phyloP scores from a whole-genome alignment of 2,888 invertebrate genomes.

The Adelognathus sp. region DNA sequence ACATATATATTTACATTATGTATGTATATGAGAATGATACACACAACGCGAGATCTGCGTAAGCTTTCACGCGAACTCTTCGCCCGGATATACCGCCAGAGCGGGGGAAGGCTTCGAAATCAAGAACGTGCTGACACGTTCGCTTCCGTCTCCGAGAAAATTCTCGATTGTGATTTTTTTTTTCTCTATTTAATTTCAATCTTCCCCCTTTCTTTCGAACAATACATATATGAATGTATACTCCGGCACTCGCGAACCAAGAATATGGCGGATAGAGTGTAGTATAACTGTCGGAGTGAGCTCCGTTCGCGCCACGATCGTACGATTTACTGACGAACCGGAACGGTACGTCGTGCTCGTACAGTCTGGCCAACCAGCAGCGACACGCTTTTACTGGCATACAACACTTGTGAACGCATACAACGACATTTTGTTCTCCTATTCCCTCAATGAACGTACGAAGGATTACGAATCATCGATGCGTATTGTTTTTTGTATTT shows the following conservation, averaged over 20 bases:
- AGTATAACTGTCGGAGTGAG: constrained; percentile 17
- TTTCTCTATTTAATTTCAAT: no score
- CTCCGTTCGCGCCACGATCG: constrained; percentile 59
- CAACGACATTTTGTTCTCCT: not conserved
- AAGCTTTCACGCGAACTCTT: constrained; percentile 50
- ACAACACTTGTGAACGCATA: constrained; percentile 2
- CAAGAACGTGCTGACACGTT: not conserved
- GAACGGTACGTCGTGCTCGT: constrained; percentile 62
- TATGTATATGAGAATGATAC: constrained; percentile 39
- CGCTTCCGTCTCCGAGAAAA: no score
- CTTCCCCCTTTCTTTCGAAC: no score
- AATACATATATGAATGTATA: no score
- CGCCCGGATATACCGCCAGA: constrained; percentile 25
- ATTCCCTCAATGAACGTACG: no score
- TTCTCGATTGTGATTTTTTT: no score
- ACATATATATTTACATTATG: no score
- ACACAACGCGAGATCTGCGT: constrained; percentile 2
- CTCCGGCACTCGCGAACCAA: constrained; percentile 4
- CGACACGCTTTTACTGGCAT: constrained; percentile 48
- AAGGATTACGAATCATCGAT: no score
- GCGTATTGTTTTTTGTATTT: no score
- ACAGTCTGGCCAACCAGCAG: constrained; percentile 65
- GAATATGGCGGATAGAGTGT: constrained; percentile 50
- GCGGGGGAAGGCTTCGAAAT: not conserved
- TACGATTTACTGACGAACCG: constrained; percentile 64